Evolutionary conservation across 92 coral and sea anemone genomes (phyloP).

Genomic region (Blastomussa wellsi): DNA sequence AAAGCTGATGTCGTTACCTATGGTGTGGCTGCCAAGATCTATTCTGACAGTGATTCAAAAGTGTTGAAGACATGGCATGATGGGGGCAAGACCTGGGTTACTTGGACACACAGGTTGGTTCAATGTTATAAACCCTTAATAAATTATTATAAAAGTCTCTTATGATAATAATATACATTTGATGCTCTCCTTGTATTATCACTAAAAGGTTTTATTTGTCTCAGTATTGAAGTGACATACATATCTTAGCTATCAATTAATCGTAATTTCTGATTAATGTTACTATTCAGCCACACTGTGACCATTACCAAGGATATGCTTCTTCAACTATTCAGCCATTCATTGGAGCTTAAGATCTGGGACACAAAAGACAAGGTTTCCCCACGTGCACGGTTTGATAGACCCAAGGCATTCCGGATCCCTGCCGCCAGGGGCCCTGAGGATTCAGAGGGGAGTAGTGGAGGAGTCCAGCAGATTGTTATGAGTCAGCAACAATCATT

Average conservation of each 20-base stretch:
- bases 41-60: constrained; percentile 91
- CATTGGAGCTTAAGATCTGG: constrained; percentile 87
- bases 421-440: constrained; percentile 79
- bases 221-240: too few species aligned
- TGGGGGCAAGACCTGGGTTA: constrained; percentile 86
- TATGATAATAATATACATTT: too few species aligned
- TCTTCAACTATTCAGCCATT: constrained; percentile 75
- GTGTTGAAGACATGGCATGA: constrained; percentile 93
- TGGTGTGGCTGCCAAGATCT: constrained; percentile 97
- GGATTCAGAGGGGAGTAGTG: constrained; percentile 60
- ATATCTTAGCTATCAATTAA: too few species aligned
- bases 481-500: constrained; percentile 70
- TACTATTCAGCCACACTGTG: constrained; percentile 62
- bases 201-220: too few species aligned
- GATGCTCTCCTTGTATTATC: too few species aligned
- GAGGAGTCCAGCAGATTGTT: constrained; percentile 78
- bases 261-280: neutral
- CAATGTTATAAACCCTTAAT: neutral
- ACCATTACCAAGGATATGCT: constrained; percentile 79
- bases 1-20: constrained; percentile 95
- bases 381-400: constrained; percentile 95
- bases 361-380: constrained; percentile 97
- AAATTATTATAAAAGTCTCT: too few species aligned
- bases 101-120: constrained; percentile 93
- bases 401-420: constrained; percentile 93